Evolutionary conservation across 2,797 vertebrate genomes (phyloP).

Genomic region (Alosa sapidissima): DNA sequence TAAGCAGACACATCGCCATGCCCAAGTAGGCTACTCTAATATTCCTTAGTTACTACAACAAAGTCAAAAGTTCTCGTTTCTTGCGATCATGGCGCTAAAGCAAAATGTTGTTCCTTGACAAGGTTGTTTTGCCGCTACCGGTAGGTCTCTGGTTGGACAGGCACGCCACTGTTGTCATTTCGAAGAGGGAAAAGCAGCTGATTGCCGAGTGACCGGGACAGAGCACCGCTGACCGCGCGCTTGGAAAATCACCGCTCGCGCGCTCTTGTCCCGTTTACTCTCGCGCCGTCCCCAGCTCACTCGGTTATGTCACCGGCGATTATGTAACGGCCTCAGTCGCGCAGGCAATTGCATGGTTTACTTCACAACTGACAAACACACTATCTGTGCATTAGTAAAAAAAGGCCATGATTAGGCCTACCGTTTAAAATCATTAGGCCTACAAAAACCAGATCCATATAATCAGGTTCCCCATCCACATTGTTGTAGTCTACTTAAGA

Average conservation of each 20-base stretch:
- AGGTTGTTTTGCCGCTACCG: neutral
- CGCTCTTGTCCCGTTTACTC: slow-evolving; percentile 24
- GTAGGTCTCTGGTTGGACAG: neutral
- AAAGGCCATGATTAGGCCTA: neutral
- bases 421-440: no score
- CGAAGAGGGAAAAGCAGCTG: neutral
- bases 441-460: no score
- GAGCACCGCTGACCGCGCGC: neutral
- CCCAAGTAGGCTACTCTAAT: neutral
- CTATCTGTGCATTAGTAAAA: neutral
- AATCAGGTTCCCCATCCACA: neutral
- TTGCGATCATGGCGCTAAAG: neutral
- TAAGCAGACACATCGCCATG: slow-evolving; percentile 48
- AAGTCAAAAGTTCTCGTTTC: neutral
- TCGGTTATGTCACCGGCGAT: slow-evolving; percentile 73
- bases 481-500: neutral
- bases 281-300: slow-evolving; percentile 56
- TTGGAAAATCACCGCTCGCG: slow-evolving; percentile 40
- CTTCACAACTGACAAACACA: neutral
- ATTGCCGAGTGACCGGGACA: slow-evolving; percentile 10
- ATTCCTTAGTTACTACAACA: neutral
- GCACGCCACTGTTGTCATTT: slow-evolving; percentile 23
- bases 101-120: neutral
- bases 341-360: neutral
- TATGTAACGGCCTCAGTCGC: slow-evolving; percentile 62